Percentiles rank a stretch among this genome's conserved stretches.
Conservation (phyloP, 2,888 invertebrate genomes). For the Apotomis betuletana region DNA sequence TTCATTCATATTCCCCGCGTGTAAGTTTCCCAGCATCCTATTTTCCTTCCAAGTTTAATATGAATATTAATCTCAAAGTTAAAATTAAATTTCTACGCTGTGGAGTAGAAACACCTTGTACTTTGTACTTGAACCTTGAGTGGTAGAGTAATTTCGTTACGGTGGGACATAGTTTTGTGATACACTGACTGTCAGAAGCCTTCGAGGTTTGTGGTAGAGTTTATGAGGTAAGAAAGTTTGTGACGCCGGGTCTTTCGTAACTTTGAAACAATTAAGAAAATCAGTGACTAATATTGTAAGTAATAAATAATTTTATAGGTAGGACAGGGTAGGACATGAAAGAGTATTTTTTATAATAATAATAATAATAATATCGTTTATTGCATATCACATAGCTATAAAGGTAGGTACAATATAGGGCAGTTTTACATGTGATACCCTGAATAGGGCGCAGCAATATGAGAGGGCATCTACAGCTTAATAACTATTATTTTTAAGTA, state of each 20-base stretch:
- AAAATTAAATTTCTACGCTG: constrained; percentile 41
- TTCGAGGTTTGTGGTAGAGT: constrained; percentile 22
- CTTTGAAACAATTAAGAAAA: constrained; percentile 18
- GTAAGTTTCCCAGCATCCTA: constrained; percentile 19
- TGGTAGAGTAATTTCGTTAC: constrained; percentile 32
- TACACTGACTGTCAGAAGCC: background rate
- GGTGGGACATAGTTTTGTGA: constrained; percentile 21
- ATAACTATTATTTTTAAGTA: too few species aligned
- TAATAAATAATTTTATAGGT: background rate
- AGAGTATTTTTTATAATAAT: too few species aligned
- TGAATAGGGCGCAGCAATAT: too few species aligned
- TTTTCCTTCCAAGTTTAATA: constrained; percentile 33
- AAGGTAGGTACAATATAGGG: too few species aligned
- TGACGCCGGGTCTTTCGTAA: background rate
- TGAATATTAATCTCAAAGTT: constrained; percentile 40
- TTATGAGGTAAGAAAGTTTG: constrained; percentile 9
- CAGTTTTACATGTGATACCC: too few species aligned
- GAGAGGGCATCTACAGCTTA: too few species aligned
- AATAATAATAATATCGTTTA: too few species aligned
- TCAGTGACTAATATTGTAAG: background rate
- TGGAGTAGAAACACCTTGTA: constrained; percentile 38
- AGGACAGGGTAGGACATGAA: background rate
- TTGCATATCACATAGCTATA: too few species aligned
- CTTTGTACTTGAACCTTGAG: constrained; percentile 28
- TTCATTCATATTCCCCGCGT: constrained; percentile 26